phyloP scores from a whole-genome alignment of 2,113 vertebrate genomes.

The Grantiella picta region DNA sequence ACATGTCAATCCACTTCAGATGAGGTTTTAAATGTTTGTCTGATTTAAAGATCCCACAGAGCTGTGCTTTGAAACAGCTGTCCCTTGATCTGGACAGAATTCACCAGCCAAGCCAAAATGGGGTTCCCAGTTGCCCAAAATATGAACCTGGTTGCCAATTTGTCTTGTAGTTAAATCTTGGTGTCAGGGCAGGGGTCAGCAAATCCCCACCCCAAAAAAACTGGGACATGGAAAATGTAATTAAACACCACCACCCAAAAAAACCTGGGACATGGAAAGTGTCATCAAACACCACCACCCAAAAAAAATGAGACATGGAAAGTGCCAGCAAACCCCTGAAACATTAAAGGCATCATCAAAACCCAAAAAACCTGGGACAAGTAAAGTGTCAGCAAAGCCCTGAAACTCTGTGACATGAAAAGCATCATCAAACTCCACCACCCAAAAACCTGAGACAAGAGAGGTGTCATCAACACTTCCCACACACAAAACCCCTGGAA shows the following conservation, averaged over 20 bases:
- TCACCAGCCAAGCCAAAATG: not conserved
- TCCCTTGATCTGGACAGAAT: not conserved
- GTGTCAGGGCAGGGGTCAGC: fast-evolving
- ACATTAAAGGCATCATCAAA: too few species aligned
- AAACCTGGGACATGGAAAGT: fast-evolving
- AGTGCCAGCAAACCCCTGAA: too few species aligned
- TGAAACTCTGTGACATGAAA: too few species aligned
- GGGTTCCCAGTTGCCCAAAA: not conserved
- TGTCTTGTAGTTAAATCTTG: too few species aligned
- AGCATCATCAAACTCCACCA: not conserved
- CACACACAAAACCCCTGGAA: not conserved
- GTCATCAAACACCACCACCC: not conserved
- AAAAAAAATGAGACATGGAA: fast-evolving
- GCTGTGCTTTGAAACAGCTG: not conserved
- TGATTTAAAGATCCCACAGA: not conserved
- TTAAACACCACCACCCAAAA: not conserved
- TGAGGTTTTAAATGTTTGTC: not conserved
- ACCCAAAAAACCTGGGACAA: not conserved
- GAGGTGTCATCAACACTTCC: not conserved
- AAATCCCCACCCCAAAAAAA: not conserved
- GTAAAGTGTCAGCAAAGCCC: not conserved
- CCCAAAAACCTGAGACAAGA: not conserved
- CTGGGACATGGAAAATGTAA: not conserved
- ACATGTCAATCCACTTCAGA: not conserved
- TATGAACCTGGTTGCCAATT: fast-evolving